These are phyloP conservation scores for Eubucco bourcierii DNA, from an alignment of 2,113 vertebrate genomes.

Conservation along the genomic window DNA sequence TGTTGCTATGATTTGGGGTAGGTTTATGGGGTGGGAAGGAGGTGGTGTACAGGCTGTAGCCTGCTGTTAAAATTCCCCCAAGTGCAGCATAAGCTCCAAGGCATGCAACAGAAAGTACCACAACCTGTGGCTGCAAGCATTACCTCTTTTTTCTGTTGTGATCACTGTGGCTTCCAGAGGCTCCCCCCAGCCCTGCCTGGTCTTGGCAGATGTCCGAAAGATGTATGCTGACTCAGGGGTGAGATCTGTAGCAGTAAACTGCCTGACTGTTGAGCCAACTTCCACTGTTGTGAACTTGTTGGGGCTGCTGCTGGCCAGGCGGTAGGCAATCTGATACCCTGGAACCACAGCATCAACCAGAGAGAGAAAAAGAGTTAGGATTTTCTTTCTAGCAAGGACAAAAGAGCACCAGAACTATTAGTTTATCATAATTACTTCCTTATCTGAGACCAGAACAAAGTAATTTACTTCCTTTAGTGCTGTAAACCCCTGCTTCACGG, in stretches of 20 bases:
- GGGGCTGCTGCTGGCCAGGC: conserved; percentile 85
- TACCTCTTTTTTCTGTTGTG: conserved; percentile 94
- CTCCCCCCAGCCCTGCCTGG: conserved; percentile 91
- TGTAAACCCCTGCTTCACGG: background rate
- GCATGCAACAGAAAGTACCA: background rate
- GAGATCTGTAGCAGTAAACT: conserved; percentile 90
- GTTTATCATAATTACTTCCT: background rate
- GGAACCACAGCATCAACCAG: background rate
- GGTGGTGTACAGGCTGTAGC: background rate
- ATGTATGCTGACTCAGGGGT: conserved; percentile 85
- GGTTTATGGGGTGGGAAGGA: conserved; percentile 40
- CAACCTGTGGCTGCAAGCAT: background rate
- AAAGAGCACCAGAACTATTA: background rate
- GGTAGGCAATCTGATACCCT: conserved; percentile 96
- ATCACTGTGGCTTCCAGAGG: conserved; percentile 90
- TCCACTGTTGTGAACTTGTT: conserved; percentile 91
- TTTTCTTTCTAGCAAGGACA: background rate
- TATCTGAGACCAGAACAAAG: background rate
- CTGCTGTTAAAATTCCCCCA: background rate
- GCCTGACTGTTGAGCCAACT: conserved; percentile 87
- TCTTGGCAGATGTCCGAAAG: conserved; percentile 89
- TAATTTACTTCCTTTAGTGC: background rate
- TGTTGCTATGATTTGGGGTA: conserved; percentile 44
- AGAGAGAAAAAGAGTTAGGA: background rate
- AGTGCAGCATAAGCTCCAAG: background rate